Evolutionary conservation across 1,140 invertebrate species (phyloP).

Genomic region (Drosophila setifemur): DNA sequence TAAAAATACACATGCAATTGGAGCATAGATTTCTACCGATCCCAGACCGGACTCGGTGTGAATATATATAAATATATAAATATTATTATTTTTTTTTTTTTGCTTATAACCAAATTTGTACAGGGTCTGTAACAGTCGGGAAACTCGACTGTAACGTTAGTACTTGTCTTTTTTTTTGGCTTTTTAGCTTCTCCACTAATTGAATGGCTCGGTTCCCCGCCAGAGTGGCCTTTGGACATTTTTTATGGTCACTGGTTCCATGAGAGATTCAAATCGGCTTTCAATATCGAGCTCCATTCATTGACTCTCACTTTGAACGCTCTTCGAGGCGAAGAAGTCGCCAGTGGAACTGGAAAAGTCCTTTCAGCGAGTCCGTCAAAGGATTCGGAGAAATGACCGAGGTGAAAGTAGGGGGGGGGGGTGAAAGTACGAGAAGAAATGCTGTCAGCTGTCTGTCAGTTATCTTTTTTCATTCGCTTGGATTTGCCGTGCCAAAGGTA

Average conservation of each 20-base stretch:
- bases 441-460: constrained; percentile 11
- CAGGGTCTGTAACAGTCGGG: too few relatives aligned
- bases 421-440: not conserved
- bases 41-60: too few relatives aligned
- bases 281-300: constrained; percentile 7
- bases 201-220: not conserved
- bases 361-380: constrained; percentile 3
- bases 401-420: not conserved
- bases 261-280: constrained; percentile 9
- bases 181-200: not conserved
- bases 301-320: not conserved
- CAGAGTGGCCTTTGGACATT: not conserved
- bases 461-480: constrained; percentile 12
- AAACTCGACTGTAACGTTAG: too few relatives aligned
- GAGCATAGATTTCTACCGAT: too few relatives aligned
- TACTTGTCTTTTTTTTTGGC: too few relatives aligned
- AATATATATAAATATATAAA: too few relatives aligned
- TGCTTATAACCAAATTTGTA: not conserved
- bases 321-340: not conserved
- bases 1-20: too few relatives aligned
- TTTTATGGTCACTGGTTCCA: not conserved
- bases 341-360: not conserved
- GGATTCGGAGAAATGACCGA: not conserved
- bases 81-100: too few relatives aligned
- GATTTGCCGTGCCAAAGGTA: constrained; percentile 2